Base-by-base conservation (phyloP, 2,113 vertebrate species). In the Emydura subglobosa region DNA sequence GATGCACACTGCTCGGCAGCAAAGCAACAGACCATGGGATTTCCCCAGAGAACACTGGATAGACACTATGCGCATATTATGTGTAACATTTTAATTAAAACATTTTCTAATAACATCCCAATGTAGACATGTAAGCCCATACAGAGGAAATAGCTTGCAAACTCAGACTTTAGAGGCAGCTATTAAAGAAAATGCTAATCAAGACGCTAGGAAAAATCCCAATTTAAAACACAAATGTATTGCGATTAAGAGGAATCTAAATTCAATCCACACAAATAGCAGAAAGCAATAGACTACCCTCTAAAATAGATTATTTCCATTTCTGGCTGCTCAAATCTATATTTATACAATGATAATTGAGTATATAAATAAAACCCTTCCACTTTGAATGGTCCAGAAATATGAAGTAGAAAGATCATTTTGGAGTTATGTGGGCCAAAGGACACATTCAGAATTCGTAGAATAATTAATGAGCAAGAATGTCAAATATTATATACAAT, bases 341-440 rank as follows among this genome's bases (percentile, higher is more conserved):
- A 47, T 29, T 85, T 12, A 34, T 39, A 81, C 13, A 81, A 84
- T 34, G 34, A 82, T 22, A 94, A 72, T 19, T 59, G 39, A 21
- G 53, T 27, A 24, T 16, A 54, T 1, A 65, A 85, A 81, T 1
- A 27, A 82, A 76, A 17, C 11, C 1, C 29, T 61, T 27, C 78
- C 72, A 39, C 49, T 83, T 27, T 21, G n/a, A 7, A 1, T 3
- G 4, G 57, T 21, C 79, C 4, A 4, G 47, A 74, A 85, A 82
- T 25, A 74, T 0, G 0, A 89, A 10, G 39, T 1, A 61, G 3
- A 82, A 81, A 39, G 19, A 61, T 9, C n/a, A 31, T 11, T 65
- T 55, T 44, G 34, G 47, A 34, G 80, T 55, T 7, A n/a, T 29
- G 7, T 16, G n/a, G 88, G 17, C 53, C 47, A 55, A 51, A 61